Conservation (phyloP, 2,113 vertebrate genomes). For the Xenopus borealis region DNA sequence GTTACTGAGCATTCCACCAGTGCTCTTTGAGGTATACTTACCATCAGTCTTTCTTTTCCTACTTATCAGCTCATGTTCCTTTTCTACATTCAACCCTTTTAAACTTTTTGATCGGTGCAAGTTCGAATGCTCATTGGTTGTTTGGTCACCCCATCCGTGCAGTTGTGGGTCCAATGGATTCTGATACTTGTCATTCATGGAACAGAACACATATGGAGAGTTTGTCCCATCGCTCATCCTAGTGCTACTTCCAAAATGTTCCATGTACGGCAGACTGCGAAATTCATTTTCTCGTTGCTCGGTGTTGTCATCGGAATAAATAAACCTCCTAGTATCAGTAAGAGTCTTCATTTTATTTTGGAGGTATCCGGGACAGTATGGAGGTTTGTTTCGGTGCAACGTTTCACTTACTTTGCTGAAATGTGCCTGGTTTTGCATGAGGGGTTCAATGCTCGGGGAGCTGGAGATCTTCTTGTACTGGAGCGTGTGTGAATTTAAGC, state of each 20-base stretch:
- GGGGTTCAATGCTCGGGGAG: background rate
- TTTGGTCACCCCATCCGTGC: background rate
- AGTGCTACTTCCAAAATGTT: constrained; percentile 23
- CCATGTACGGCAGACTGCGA: background rate
- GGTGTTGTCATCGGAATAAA: constrained; percentile 9
- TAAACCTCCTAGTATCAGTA: constrained; percentile 51
- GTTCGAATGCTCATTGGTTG: constrained; percentile 4
- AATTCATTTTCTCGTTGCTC: background rate
- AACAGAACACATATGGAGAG: constrained; percentile 27
- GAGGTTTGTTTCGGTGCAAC: constrained; percentile 34
- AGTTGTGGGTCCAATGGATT: background rate
- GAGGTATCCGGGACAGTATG: constrained; percentile 42
- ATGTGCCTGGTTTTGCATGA: background rate
- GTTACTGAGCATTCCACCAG: constrained; percentile 42
- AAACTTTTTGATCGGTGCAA: constrained; percentile 51
- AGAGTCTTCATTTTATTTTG: constrained; percentile 43
- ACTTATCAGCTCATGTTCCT: constrained; percentile 24
- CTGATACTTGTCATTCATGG: constrained; percentile 52
- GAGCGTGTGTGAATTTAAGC: background rate
- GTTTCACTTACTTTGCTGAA: constrained; percentile 30
- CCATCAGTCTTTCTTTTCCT: constrained; percentile 54
- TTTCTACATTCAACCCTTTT: constrained; percentile 52
- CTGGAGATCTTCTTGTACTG: background rate
- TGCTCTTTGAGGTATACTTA: constrained; percentile 65
- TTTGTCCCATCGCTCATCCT: constrained; percentile 15